phyloP scores from a whole-genome alignment of 1,140 invertebrate species.

The Yoshiicerus persimilis region DNA sequence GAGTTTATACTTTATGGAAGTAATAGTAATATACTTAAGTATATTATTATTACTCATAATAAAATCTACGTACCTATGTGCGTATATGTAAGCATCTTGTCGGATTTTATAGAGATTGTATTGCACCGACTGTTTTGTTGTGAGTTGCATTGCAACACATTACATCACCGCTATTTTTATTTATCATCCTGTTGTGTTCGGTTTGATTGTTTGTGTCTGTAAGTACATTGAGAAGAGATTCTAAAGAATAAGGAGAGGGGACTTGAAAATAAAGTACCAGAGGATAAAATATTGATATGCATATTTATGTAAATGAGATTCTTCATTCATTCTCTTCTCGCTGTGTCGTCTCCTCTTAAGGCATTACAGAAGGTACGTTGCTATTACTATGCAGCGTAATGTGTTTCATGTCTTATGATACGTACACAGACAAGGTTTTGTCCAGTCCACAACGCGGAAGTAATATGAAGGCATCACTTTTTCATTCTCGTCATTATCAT shows the following conservation, averaged over 20 bases:
- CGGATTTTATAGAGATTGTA: background rate
- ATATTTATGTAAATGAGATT: constrained; percentile 10
- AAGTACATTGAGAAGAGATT: background rate
- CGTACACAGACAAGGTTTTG: background rate
- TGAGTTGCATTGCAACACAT: background rate
- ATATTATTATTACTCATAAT: no score
- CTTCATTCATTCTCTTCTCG: background rate
- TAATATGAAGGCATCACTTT: constrained; percentile 16
- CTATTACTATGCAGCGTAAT: background rate
- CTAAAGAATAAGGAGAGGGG: constrained; percentile 14
- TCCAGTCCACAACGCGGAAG: constrained; percentile 31
- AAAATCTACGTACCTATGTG: background rate
- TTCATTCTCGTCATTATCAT: background rate
- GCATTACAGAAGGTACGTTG: background rate
- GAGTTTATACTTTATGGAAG: background rate
- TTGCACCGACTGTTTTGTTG: background rate
- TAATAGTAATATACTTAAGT: no score
- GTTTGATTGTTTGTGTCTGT: background rate
- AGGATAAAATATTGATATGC: background rate
- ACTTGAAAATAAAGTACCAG: background rate
- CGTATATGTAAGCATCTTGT: background rate
- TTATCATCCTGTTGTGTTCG: constrained; percentile 1
- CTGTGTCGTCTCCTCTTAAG: background rate
- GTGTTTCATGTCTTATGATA: background rate
- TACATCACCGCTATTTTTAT: background rate